Evolutionary conservation across 1,140 invertebrate species (phyloP).

Genomic region (Heliconius eleuchia): DNA sequence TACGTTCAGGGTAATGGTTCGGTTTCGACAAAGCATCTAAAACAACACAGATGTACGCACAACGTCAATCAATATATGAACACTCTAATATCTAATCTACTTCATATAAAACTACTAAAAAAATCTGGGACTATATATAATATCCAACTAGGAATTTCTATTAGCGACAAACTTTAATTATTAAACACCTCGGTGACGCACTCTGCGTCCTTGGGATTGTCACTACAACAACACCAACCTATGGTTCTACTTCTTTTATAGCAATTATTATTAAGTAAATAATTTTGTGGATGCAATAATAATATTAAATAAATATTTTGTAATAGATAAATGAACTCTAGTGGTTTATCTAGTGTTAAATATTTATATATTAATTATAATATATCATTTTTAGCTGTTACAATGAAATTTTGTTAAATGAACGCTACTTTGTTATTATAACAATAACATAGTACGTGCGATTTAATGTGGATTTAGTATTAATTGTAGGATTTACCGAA

Average conservation of each 20-base stretch:
- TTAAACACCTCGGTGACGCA: slow-evolving; percentile 23
- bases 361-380: background rate
- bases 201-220: slow-evolving; percentile 22
- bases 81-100: slow-evolving; percentile 25
- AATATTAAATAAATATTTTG: slow-evolving; percentile 9
- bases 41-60: slow-evolving; percentile 77
- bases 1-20: slow-evolving; percentile 76
- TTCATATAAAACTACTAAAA: slow-evolving; percentile 11
- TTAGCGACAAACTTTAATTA: slow-evolving; percentile 19
- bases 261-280: slow-evolving; percentile 18
- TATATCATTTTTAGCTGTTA: background rate
- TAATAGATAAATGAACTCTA: slow-evolving; percentile 4
- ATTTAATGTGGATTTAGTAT: background rate
- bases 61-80: slow-evolving; percentile 67
- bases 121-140: background rate
- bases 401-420: background rate
- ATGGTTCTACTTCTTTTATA: slow-evolving; percentile 28
- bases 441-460: slow-evolving; percentile 1
- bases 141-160: background rate
- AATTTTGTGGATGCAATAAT: slow-evolving; percentile 23
- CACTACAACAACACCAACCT: slow-evolving; percentile 27
- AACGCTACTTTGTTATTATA: background rate
- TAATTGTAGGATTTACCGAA: slow-evolving; percentile 55
- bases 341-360: background rate
- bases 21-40: slow-evolving; percentile 81